Percentiles rank a stretch among this genome's conserved stretches.
Evolutionary conservation across 2,888 invertebrate genomes (phyloP).

Genomic region (Diloba caeruleocephala): DNA sequence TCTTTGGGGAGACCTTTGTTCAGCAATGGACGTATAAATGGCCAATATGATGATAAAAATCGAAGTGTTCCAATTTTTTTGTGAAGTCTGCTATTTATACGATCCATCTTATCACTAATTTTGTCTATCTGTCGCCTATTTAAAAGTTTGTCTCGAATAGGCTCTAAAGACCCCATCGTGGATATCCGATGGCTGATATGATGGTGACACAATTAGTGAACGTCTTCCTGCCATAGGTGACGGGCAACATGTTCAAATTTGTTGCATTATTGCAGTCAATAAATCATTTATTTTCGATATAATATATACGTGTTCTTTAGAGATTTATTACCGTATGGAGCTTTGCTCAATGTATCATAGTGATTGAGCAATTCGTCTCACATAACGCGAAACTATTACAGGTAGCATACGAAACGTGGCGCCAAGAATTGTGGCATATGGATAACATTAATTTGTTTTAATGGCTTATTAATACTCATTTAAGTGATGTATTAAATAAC

Average conservation of each 20-base stretch:
- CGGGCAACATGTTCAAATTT: conserved; percentile 1
- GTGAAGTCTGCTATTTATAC: no score
- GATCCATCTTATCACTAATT: no score
- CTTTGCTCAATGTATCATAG: conserved; percentile 20
- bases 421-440: conserved; percentile 20
- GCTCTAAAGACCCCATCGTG: no score
- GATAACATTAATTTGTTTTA: conserved; percentile 19
- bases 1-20: no score
- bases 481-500: conserved; percentile 8
- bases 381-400: conserved; percentile 15
- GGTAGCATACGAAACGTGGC: conserved; percentile 18
- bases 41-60: no score
- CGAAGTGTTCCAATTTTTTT: no score
- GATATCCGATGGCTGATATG: no score
- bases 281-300: conserved; percentile 31
- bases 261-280: conserved; percentile 13
- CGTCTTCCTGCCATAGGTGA: neutral
- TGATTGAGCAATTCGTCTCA: conserved; percentile 38
- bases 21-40: no score
- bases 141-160: no score
- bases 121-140: no score
- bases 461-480: conserved; percentile 17
- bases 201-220: neutral
- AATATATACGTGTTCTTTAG: conserved; percentile 18
- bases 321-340: conserved; percentile 18